A percentile compares a stretch with the other conserved stretches of the same genome.
Conservation (phyloP, 2,888 invertebrate genomes). For the Mythimna vitellina region DNA sequence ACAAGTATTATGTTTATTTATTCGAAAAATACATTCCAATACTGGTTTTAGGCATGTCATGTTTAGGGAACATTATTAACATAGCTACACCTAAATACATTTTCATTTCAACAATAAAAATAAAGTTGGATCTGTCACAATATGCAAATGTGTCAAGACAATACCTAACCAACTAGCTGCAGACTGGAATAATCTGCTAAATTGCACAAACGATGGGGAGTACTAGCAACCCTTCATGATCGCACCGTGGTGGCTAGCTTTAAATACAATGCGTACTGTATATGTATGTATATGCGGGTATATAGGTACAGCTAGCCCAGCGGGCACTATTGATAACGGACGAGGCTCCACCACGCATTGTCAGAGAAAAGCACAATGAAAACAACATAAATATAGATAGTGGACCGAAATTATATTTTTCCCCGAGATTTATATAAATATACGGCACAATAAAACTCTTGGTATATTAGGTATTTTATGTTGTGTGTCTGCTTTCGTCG, state of each 20-base stretch:
- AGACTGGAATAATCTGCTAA: constrained; percentile 50
- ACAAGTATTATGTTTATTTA: no score
- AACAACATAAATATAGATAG: constrained; percentile 28
- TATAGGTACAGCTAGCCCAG: constrained; percentile 18
- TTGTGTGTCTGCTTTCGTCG: not conserved
- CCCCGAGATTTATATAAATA: constrained; percentile 19
- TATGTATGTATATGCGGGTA: not conserved
- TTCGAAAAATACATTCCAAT: not conserved
- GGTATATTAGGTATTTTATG: not conserved
- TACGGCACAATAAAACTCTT: constrained; percentile 11
- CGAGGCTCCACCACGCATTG: constrained; percentile 44
- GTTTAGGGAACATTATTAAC: constrained; percentile 3
- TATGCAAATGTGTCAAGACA: constrained; percentile 3
- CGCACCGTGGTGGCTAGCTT: constrained; percentile 46
- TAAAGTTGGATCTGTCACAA: not conserved
- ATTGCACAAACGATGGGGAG: constrained; percentile 49
- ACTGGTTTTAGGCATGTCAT: not conserved
- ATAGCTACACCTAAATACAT: not conserved
- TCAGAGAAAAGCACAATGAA: constrained; percentile 48
- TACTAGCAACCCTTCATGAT: constrained; percentile 50
- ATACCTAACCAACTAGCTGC: constrained; percentile 9
- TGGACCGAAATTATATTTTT: constrained; percentile 20
- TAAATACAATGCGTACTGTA: constrained; percentile 46
- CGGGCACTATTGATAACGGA: constrained; percentile 56
- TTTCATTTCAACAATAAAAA: not conserved